Percentiles rank a stretch among this genome's conserved stretches.
Evolutionary conservation across 2,888 invertebrate species (phyloP).

Genomic region (Macroteleia sp.): DNA sequence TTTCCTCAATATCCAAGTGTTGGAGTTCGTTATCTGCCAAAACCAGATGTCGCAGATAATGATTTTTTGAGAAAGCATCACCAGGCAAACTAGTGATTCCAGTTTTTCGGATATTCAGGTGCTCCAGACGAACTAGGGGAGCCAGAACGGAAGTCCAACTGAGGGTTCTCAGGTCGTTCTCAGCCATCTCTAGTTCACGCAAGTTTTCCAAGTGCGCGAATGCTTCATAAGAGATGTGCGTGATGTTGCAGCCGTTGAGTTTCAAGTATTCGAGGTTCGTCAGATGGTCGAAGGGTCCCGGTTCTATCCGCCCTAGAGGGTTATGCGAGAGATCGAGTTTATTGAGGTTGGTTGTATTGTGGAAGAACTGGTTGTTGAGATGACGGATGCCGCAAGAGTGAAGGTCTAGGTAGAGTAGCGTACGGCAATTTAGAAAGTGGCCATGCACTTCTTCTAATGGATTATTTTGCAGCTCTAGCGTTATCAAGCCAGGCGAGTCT

Average conservation of each 20-base stretch:
- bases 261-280: slow-evolving; percentile 88
- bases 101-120: slow-evolving; percentile 87
- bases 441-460: slow-evolving; percentile 87
- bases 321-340: slow-evolving; percentile 89
- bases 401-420: slow-evolving; percentile 88
- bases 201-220: slow-evolving; percentile 87
- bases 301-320: slow-evolving; percentile 86
- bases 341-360: slow-evolving; percentile 87
- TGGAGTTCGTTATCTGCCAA: slow-evolving; percentile 88
- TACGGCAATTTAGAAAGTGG: slow-evolving; percentile 87
- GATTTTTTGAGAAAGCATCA: slow-evolving; percentile 87
- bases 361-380: slow-evolving; percentile 87
- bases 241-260: slow-evolving; percentile 88
- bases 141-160: slow-evolving; percentile 88
- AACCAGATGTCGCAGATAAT: slow-evolving; percentile 87
- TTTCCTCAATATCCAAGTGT: slow-evolving; percentile 87
- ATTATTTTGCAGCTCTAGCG: slow-evolving; percentile 89
- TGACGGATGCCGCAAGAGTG: slow-evolving; percentile 87
- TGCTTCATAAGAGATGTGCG: slow-evolving; percentile 85
- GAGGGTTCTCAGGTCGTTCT: slow-evolving; percentile 86
- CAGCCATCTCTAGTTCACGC: slow-evolving; percentile 87
- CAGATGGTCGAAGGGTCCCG: slow-evolving; percentile 87
- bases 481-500: slow-evolving; percentile 88
- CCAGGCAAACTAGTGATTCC: slow-evolving; percentile 87
- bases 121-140: slow-evolving; percentile 86